Base-by-base conservation (phyloP, 2,888 invertebrate species). In the Aporophyla nigra region DNA sequence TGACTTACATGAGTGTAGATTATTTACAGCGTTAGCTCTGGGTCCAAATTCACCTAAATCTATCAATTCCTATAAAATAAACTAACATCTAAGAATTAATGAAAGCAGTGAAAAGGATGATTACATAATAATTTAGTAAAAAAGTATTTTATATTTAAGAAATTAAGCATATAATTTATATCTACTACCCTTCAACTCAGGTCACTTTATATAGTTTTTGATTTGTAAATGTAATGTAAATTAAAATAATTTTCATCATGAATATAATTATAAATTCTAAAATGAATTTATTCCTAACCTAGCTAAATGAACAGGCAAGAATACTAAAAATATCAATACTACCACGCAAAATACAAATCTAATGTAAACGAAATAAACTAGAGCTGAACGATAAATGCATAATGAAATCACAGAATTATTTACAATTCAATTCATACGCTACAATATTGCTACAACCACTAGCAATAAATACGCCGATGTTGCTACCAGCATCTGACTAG, bases 361-460 rank as follows among this genome's bases (percentile, higher is more conserved):
- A 24, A 46, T 56, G 61, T 27, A 67, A 43, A 51, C 14, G 24
- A 81, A 68, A 24, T 24, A 71, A 76, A 40, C 24, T 46, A 43
- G 24, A 73, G 3, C 53, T 68, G 43, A 76, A 68, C 65, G 74
- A 63, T 78, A 84, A 85, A 87, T 88, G 79, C 70, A 51, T 70
- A 78, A 70, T 77, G 66, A 80, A 81, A 85, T 81, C 79, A 82
- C 80, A 84, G 84, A 87, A 84, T 75, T 90, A 91, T 90, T 86
- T 88, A 87, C 83, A 90, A 66, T 78, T 85, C 83, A 86, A 76
- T 80, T 82, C 70, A 71, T 82, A 82, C 83, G 92, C 92, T 94
- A 94, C 92, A 94, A 91, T 71, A 90, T 81, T 72, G 82, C 88
- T 68, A 87, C 82, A 59, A 92, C 40, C 40, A 84, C 81, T 51